Conservation (phyloP, 2,888 invertebrate genomes). For the Sesamia inferens region DNA sequence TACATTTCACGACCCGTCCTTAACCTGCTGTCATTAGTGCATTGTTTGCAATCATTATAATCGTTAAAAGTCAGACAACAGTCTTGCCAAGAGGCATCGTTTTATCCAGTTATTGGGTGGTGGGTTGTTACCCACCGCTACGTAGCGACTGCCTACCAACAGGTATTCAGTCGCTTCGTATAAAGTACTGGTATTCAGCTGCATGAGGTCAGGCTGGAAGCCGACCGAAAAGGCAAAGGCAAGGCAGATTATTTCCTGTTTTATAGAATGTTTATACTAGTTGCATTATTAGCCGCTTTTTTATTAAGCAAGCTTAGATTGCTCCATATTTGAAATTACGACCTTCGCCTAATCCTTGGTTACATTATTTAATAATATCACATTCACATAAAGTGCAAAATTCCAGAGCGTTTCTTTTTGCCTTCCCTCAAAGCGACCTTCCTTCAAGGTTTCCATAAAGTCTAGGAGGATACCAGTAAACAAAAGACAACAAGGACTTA, state of each 20-base stretch:
- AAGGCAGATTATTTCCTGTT: not conserved
- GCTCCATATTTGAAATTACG: not conserved
- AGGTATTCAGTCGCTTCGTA: not conserved
- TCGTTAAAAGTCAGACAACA: not conserved
- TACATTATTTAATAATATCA: not conserved
- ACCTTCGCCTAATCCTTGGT: too few species aligned
- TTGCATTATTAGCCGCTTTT: not conserved
- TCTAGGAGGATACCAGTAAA: conserved; percentile 52
- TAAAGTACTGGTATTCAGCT: not conserved
- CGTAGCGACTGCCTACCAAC: too few species aligned
- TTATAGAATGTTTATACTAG: not conserved
- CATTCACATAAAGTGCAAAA: not conserved
- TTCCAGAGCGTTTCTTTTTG: not conserved
- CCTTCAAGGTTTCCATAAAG: conserved; percentile 46
- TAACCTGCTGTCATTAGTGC: not conserved
- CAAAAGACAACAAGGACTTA: conserved; percentile 66
- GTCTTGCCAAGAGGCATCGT: not conserved
- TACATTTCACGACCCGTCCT: not conserved
- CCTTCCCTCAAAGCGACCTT: conserved; percentile 8
- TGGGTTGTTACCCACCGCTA: too few species aligned
- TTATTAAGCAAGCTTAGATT: not conserved
- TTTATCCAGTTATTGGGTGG: not conserved
- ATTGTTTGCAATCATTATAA: not conserved
- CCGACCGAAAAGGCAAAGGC: not conserved
- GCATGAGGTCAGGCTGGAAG: too few species aligned